These are phyloP conservation scores for Parambassis ranga DNA, from an alignment of 2,797 vertebrate genomes.

Conservation along the genomic window DNA sequence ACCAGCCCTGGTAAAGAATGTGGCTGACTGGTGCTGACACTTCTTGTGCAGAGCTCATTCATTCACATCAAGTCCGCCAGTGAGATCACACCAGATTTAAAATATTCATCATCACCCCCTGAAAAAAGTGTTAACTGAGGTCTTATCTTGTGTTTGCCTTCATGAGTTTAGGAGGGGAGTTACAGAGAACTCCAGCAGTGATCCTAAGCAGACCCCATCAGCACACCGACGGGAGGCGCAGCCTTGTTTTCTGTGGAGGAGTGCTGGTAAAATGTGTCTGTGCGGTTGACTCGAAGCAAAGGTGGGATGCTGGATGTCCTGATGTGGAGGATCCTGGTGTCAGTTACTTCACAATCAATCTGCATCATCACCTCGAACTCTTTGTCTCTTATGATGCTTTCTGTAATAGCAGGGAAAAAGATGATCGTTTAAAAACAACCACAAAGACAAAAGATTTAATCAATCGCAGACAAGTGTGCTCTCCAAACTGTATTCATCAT, in stretches of 20 bases:
- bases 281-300: constrained; percentile 87
- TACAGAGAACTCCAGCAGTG: neutral
- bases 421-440: too few relatives aligned
- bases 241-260: constrained; percentile 68
- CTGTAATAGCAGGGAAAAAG: constrained; percentile 69
- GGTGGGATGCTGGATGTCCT: constrained; percentile 91
- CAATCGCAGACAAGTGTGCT: neutral
- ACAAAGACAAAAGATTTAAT: neutral
- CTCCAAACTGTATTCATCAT: neutral
- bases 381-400: constrained; percentile 90
- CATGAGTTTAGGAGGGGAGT: neutral
- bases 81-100: neutral
- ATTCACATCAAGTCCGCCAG: constrained; percentile 1
- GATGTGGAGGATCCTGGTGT: constrained; percentile 95
- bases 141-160: neutral
- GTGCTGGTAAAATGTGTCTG: constrained; percentile 80
- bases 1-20: constrained; percentile 28
- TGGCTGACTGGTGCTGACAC: neutral
- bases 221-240: constrained; percentile 70
- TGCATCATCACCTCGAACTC: constrained; percentile 98
- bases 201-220: constrained; percentile 76
- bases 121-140: neutral
- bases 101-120: neutral
- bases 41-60: constrained; percentile 3
- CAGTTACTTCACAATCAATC: constrained; percentile 96